Conservation (phyloP, 2,113 vertebrate species). For the Sphyrna mokarran region DNA sequence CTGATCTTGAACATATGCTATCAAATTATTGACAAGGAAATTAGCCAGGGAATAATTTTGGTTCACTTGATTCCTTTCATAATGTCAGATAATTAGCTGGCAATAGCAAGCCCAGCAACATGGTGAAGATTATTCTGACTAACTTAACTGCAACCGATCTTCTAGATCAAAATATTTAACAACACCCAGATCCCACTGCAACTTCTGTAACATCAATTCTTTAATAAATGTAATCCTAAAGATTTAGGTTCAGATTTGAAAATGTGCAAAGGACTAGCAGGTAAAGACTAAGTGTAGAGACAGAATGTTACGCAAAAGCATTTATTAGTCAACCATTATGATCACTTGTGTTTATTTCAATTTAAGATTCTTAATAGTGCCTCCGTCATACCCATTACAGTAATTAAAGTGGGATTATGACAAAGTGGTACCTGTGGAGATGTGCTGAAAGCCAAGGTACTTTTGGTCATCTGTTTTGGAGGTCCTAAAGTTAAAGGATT, state of each 20-base stretch:
- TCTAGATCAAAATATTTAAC: neutral
- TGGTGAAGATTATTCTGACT: neutral
- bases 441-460: slow-evolving; percentile 23
- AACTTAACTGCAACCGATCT: neutral
- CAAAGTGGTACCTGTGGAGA: neutral
- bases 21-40: neutral
- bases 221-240: neutral
- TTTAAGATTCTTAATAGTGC: slow-evolving; percentile 8
- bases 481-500: slow-evolving; percentile 26
- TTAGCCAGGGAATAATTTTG: neutral
- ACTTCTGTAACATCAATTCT: neutral
- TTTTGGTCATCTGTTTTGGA: slow-evolving; percentile 25
- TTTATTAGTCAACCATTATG: slow-evolving; percentile 2
- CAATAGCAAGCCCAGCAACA: neutral
- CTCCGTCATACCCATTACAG: neutral
- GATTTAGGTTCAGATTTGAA: neutral
- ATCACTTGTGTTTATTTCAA: slow-evolving; percentile 5
- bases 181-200: neutral
- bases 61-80: neutral
- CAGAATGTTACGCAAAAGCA: neutral
- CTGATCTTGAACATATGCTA: neutral
- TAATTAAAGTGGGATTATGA: slow-evolving; percentile 14
- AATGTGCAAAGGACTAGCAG: neutral
- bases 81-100: neutral
- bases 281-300: neutral